Evolutionary conservation across 2,888 invertebrate species (phyloP).

Genomic region (Glyphotaelius pellucidus): DNA sequence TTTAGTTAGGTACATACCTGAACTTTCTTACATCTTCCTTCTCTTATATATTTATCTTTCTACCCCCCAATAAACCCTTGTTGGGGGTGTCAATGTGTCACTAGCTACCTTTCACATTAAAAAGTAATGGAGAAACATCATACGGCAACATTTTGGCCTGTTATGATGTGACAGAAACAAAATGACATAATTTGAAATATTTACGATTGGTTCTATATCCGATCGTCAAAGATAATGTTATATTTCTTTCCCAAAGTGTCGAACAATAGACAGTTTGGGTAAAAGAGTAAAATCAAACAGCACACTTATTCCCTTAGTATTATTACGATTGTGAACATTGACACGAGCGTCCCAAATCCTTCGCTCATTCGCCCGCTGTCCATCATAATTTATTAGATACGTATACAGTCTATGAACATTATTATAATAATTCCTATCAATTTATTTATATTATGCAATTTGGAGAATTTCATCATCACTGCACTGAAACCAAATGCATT

Average conservation of each 20-base stretch:
- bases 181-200: neutral
- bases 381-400: neutral
- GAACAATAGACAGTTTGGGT: neutral
- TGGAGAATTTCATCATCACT: neutral
- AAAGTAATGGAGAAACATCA: neutral
- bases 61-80: neutral
- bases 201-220: neutral
- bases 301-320: neutral
- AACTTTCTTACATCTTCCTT: neutral
- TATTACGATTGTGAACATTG: neutral
- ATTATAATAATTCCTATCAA: neutral
- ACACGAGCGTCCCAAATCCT: neutral
- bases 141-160: neutral
- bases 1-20: neutral
- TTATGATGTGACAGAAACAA: neutral
- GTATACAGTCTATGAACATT: neutral
- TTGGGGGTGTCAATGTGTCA: neutral
- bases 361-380: neutral
- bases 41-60: neutral
- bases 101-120: neutral
- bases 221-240: neutral
- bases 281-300: neutral
- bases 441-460: neutral
- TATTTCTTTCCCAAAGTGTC: neutral
- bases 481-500: neutral